These are phyloP conservation scores for Eumeta japonica DNA, from an alignment of 1,140 invertebrate genomes.

Conservation along the genomic window DNA sequence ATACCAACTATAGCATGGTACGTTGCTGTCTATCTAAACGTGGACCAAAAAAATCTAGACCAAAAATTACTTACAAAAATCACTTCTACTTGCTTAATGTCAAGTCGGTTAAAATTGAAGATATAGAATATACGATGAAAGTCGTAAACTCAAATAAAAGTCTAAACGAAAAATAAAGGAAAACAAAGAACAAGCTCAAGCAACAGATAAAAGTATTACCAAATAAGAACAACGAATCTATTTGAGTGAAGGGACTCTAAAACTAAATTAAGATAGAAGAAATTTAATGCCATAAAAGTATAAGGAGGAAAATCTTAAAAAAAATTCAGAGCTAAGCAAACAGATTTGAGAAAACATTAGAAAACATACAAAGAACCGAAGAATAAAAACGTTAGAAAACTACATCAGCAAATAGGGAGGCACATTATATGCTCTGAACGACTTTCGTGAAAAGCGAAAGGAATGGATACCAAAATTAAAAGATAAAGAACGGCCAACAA, in stretches of 20 bases:
- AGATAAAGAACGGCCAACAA: too few species aligned
- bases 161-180: constrained; percentile 7
- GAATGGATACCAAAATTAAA: too few species aligned
- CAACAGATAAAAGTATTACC: constrained; percentile 6
- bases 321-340: constrained; percentile 11
- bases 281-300: constrained; percentile 5
- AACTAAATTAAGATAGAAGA: constrained; percentile 13
- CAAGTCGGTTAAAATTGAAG: constrained; percentile 1
- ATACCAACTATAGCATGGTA: constrained; percentile 12
- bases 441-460: constrained; percentile 8
- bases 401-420: constrained; percentile 10
- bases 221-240: constrained; percentile 4
- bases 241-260: constrained; percentile 9
- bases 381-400: constrained; percentile 9
- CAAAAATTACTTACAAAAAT: constrained; percentile 4
- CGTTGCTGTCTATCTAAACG: constrained; percentile 7
- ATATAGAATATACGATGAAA: constrained; percentile 5
- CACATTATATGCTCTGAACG: constrained; percentile 11
- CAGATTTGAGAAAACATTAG: constrained; percentile 13
- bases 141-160: constrained; percentile 10
- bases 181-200: constrained; percentile 1
- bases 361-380: constrained; percentile 11
- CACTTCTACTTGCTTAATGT: constrained; percentile 3
- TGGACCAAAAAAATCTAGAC: constrained; percentile 1
- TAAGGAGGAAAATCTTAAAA: constrained; percentile 7